Base-by-base conservation (phyloP, 2,888 invertebrate species). In the Crossocerus cetratus region DNA sequence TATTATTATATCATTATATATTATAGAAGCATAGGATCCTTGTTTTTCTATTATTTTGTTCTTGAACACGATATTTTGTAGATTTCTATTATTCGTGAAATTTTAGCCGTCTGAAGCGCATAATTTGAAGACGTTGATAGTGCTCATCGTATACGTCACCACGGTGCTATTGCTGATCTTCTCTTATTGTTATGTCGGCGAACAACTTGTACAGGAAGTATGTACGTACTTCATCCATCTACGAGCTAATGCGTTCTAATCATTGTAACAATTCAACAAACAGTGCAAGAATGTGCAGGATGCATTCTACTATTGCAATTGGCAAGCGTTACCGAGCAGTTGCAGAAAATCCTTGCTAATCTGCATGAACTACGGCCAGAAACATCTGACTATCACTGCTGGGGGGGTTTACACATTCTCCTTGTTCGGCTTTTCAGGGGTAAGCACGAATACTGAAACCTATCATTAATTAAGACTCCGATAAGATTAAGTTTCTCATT, bases 121-220 rank as follows among this genome's bases (percentile, higher is more conserved):
- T 32, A 32, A 32, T 1, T 0, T 8, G 32, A 11, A 32, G 16
- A 49, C 0, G 5, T 11, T 1, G 32, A 45, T 56, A 32, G 23
- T 4, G 11, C 32, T 2, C 18, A 58, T 16, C 0, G 57, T 20
- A 53, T 72, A 65, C 2, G 56, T 60, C 0, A 11, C 23, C 14
- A 23, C 42, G 5, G 23, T 66, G 59, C 44, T 11, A 16, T 20
- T 14, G 43, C 42, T 60, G 5, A 54, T 76, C 11, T 76, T 60
- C 32, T 21, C 64, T 14, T 74, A 76, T 22, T 76, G 64, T 14
- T 76, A 49, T 49, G 23, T 70, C 2, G 76, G 76, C 4, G 76
- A 74, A 62, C 64, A 44, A 18, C 20, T 65, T 2, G 11, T 61
- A n/a, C 2, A 44, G 22, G 64, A 74, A 54, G 72, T 67, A 16